phyloP scores from a whole-genome alignment of 2,888 invertebrate species.

The Siphonodentalium dalli region DNA sequence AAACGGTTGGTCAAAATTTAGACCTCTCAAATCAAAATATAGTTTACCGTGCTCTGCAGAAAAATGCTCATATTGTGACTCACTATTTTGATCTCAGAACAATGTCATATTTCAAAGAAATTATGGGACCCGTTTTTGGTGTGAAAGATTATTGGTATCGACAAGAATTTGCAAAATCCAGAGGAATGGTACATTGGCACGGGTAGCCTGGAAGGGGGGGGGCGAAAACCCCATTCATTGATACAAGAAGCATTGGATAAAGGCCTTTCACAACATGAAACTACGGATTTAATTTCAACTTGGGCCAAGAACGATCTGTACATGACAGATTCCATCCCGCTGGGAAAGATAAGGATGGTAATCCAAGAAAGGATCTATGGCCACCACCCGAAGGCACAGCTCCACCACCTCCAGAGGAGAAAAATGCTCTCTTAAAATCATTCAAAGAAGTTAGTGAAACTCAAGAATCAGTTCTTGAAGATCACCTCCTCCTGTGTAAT shows the following conservation, averaged over 20 bases:
- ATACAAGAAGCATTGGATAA: constrained; percentile 19
- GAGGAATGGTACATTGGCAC: constrained; percentile 38
- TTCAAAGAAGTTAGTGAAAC: constrained; percentile 19
- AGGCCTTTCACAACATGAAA: constrained; percentile 23
- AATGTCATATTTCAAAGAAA: constrained; percentile 29
- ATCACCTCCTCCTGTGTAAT: constrained; percentile 19
- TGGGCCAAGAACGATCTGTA: constrained; percentile 28
- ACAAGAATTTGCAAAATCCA: constrained; percentile 35
- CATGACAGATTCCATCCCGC: constrained; percentile 28
- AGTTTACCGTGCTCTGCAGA: constrained; percentile 27
- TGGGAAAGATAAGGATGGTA: constrained; percentile 15
- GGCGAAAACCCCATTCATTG: constrained; percentile 30
- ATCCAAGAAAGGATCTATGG: constrained; percentile 20
- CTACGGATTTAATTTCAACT: constrained; percentile 15
- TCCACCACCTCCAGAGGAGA: constrained; percentile 19
- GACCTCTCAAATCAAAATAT: constrained; percentile 17
- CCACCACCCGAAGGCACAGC: constrained; percentile 27
- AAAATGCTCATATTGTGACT: constrained; percentile 34
- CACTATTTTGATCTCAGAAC: constrained; percentile 36
- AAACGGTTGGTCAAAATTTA: constrained; percentile 19
- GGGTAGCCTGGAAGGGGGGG: constrained; percentile 34
- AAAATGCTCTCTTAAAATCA: constrained; percentile 20
- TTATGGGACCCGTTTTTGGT: constrained; percentile 36
- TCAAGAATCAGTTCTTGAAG: constrained; percentile 22
- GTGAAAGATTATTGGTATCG: constrained; percentile 37